phyloP scores from a whole-genome alignment of 37 sponge, comb jelly and placozoan genomes.

The Dysidea cf. avara region DNA sequence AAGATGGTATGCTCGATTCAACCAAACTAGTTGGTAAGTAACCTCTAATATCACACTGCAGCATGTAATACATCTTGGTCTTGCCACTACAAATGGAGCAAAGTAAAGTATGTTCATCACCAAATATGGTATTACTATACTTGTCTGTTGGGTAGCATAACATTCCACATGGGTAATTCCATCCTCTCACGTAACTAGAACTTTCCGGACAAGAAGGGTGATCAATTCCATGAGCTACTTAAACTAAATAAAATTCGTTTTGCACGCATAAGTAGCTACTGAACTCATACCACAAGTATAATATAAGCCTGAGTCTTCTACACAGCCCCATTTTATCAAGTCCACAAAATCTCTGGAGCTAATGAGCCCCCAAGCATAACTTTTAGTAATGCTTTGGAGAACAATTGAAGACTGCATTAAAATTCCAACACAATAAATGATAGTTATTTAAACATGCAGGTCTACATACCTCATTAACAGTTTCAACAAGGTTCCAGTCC shows the following conservation, averaged over 20 bases:
- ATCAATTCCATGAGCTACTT: slow-evolving; percentile 38
- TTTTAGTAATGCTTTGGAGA: slow-evolving; percentile 20
- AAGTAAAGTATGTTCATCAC: neutral
- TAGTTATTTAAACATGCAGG: neutral
- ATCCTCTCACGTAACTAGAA: slow-evolving; percentile 9
- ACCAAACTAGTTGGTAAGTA: slow-evolving; percentile 37
- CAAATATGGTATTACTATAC: slow-evolving; percentile 16
- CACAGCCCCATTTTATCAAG: neutral
- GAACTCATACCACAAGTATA: slow-evolving; percentile 25
- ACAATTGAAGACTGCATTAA: slow-evolving; percentile 8
- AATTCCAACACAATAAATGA: neutral
- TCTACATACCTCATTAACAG: slow-evolving; percentile 32
- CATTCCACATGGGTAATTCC: slow-evolving; percentile 36
- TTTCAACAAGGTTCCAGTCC: slow-evolving; percentile 27
- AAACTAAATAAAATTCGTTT: neutral
- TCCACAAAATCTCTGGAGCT: slow-evolving; percentile 42
- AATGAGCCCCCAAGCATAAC: slow-evolving; percentile 23
- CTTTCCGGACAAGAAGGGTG: slow-evolving; percentile 25
- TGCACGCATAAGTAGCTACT: neutral
- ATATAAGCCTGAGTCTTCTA: slow-evolving; percentile 2
- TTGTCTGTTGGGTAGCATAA: slow-evolving; percentile 28
- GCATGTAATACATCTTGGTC: slow-evolving; percentile 28
- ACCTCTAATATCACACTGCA: slow-evolving; percentile 46
- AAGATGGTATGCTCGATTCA: slow-evolving; percentile 35
- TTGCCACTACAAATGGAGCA: neutral